A percentile compares a stretch with the other conserved stretches of the same genome.
Conservation (phyloP, 2,888 invertebrate species). For the Limenitis camilla region DNA sequence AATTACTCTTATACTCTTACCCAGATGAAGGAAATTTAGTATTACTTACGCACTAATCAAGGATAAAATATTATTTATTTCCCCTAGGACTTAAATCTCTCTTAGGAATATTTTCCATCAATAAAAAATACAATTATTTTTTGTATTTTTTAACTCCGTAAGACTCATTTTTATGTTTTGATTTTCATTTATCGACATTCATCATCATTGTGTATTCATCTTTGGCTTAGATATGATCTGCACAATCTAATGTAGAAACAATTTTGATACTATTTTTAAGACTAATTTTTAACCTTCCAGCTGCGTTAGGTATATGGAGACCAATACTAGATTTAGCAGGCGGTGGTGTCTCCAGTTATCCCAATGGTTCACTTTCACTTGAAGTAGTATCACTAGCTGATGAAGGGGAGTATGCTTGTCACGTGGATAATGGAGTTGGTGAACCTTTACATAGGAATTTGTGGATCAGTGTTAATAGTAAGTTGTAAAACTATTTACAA, state of each 20-base stretch:
- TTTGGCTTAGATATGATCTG: too few species aligned
- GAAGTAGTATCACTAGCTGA: slow-evolving; percentile 64
- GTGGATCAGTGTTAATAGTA: slow-evolving; percentile 70
- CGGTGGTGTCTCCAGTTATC: slow-evolving; percentile 62
- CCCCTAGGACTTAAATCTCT: too few species aligned
- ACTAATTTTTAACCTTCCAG: slow-evolving; percentile 34
- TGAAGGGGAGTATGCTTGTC: slow-evolving; percentile 67
- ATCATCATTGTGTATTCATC: background rate
- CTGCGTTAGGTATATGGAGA: slow-evolving; percentile 42
- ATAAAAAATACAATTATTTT: too few species aligned
- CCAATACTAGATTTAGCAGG: slow-evolving; percentile 61
- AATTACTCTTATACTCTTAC: too few species aligned
- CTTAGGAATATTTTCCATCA: too few species aligned
- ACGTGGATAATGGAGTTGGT: slow-evolving; percentile 67
- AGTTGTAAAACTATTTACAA: slow-evolving; percentile 29
- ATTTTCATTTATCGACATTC: too few species aligned
- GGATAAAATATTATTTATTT: too few species aligned
- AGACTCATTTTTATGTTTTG: too few species aligned
- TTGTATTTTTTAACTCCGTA: too few species aligned
- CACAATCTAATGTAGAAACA: background rate
- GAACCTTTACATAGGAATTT: slow-evolving; percentile 61
- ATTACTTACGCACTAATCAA: too few species aligned
- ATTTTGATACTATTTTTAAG: background rate
- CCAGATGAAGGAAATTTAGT: too few species aligned
- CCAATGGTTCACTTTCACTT: slow-evolving; percentile 64